Conservation (phyloP, 2,888 invertebrate genomes). For the Stenodema calcarata region DNA sequence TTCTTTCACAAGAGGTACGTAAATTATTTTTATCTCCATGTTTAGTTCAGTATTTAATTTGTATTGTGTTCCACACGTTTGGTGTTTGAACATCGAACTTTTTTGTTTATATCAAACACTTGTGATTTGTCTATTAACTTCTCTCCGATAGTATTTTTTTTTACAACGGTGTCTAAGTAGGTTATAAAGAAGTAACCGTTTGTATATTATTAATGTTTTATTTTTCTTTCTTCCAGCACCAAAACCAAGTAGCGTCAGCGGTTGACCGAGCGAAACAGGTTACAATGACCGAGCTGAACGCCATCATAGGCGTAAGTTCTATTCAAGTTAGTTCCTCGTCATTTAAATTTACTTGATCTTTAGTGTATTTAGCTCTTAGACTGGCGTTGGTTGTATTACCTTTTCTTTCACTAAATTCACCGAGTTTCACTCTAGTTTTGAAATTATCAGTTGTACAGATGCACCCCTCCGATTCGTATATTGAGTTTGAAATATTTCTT, state of each 20-base stretch:
- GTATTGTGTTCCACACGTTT: too few species aligned
- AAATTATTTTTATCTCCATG: neutral
- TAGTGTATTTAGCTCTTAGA: neutral
- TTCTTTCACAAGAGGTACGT: conserved; percentile 78
- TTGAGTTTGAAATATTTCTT: too few species aligned
- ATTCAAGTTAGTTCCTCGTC: conserved; percentile 21
- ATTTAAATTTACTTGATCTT: neutral
- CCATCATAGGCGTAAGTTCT: conserved; percentile 86
- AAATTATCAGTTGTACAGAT: too few species aligned
- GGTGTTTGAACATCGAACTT: too few species aligned
- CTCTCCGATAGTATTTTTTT: too few species aligned
- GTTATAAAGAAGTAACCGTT: too few species aligned
- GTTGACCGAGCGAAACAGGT: conserved; percentile 95
- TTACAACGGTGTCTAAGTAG: too few species aligned
- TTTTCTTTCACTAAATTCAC: neutral
- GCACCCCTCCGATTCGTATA: too few species aligned
- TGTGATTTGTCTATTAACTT: too few species aligned
- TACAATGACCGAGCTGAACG: conserved; percentile 92
- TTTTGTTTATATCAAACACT: too few species aligned
- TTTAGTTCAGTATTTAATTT: too few species aligned
- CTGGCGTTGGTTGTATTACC: neutral
- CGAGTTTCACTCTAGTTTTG: too few species aligned
- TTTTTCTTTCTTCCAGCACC: conserved; percentile 66
- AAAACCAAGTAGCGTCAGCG: conserved; percentile 91
- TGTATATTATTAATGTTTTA: neutral